Evolutionary conservation across 2,888 invertebrate genomes (phyloP), one percentile per base, ranked within the genome.

Genomic region (Apotomis turbidana): DNA sequence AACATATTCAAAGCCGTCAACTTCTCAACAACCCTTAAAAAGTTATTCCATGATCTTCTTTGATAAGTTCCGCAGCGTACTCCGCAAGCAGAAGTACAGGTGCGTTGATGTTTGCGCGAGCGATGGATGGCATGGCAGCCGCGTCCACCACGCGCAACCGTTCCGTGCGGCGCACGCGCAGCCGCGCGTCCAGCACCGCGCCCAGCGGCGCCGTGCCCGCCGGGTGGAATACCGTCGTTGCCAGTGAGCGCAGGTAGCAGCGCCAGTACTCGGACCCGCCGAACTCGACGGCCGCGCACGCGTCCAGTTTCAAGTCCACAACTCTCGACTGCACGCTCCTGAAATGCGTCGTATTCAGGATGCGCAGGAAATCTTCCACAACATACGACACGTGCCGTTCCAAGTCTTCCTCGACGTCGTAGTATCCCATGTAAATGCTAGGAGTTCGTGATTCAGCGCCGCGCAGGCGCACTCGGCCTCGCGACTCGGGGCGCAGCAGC

Each of bases 201-300:
- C 82, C 81, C 78, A 82, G 58, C 3, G 78, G 70, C 58, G 78
- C 77, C n/a, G 81, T 79, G 13, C 87, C 85, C 8, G 87, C 88
- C 74, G 94, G 93, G 81, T 95, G 95, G 80, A 94, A 95, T 62
- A 95, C 87, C 4, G 94, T 94, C 62, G 93, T 87, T 3, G 93
- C 90, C 74, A 94, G 84, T 66, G 91, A 89, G 15, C 93, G 84
- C 0, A 92, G 87, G 80, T 94, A 90, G 78, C 95, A 95, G 44
- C 89, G 91, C 93, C 95, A 95, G 80, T 95, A 95, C 0, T 83
- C 84, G 75, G 95, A 13, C 1, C 52, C 51, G 0, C 59, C 64
- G 3, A 13, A 51, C 94, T 0, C 88, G 87, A n/a, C 85, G 90
- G 70, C 91, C 91, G 52, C 52, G 36, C 70, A 70, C 44, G 0